Evolutionary conservation across 2,797 vertebrate genomes (phyloP), one percentile per base, ranked within the genome.

Genomic region (Fundulus diaphanus): DNA sequence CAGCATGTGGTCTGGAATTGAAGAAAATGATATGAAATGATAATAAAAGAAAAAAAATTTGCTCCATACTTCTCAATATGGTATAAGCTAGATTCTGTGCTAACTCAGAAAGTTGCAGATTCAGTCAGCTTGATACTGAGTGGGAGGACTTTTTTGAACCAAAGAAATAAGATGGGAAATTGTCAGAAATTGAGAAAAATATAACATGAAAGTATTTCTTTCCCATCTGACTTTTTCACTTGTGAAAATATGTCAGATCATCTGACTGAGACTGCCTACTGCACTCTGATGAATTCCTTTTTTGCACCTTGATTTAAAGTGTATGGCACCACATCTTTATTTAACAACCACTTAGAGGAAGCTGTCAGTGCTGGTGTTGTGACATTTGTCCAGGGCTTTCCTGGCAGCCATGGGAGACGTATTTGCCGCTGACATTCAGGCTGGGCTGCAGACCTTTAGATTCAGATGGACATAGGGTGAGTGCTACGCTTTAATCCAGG

Each of bases 351-450:
- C 88, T 89, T 88, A 89, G 85, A 85, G 70, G 48, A 74, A 81
- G 79, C 79, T 92, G 93, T 92, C 91, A 91, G 76, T 79, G 52
- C 71, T 51, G 12, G 52, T 88, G 90, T 92, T 89, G 84, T 93
- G 89, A 92, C 92, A 94, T 93, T 91, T 92, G 90, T 90, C 83
- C 81, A 54, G 80, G 86, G 74, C 75, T 87, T 86, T 79, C 88
- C 80, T 89, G 88, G 77, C 86, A 86, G 79, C 84, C 83, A 66
- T 67, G 22, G 6, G 78, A 88, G 85, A 83, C 78, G 51, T 79
- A 80, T 83, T 84, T 84, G 84, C 85, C 81, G 66, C 85, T 88
- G 89, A 92, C 90, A 92, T 89, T 85, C 82, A 80, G 68, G 70
- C 72, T 57, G 72, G 69, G 66, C 78, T 71, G 76, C 74, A 86